Evolutionary conservation across 2,888 invertebrate genomes (phyloP).

Genomic region (Labia minor): DNA sequence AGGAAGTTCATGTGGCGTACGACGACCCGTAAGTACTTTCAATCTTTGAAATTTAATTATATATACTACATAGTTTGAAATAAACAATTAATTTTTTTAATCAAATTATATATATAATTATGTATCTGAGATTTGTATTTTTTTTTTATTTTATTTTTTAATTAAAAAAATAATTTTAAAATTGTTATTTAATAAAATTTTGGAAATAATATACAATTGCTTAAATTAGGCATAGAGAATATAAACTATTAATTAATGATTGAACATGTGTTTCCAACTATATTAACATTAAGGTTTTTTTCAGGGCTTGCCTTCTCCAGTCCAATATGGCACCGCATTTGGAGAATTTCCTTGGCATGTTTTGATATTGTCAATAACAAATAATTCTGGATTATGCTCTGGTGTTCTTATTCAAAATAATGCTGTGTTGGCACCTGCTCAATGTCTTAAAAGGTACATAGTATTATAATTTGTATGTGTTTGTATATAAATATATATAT

Average conservation of each 20-base stretch:
- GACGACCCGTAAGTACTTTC: slow-evolving; percentile 34
- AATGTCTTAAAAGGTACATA: slow-evolving; percentile 64
- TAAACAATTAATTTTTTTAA: neutral
- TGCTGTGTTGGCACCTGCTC: slow-evolving; percentile 66
- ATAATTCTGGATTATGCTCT: slow-evolving; percentile 63
- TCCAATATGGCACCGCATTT: slow-evolving; percentile 52
- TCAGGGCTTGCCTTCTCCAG: slow-evolving; percentile 43
- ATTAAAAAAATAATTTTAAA: too few species aligned
- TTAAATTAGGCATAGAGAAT: too few species aligned
- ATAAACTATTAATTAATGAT: too few species aligned
- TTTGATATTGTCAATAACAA: slow-evolving; percentile 61
- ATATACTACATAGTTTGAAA: neutral
- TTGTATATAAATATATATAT: neutral
- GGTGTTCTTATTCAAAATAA: slow-evolving; percentile 66
- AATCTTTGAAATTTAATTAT: neutral
- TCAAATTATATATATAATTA: too few species aligned
- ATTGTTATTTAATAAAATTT: too few species aligned
- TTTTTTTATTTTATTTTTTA: too few species aligned
- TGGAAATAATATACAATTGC: too few species aligned
- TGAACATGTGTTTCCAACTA: too few species aligned
- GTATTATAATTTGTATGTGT: too few species aligned
- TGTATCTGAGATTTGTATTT: too few species aligned
- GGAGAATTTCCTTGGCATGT: slow-evolving; percentile 83
- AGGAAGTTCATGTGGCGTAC: slow-evolving; percentile 34
- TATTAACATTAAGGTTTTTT: too few species aligned